Percentiles rank a stretch among this genome's conserved stretches.
Evolutionary conservation across 2,888 invertebrate genomes (phyloP).

Genomic region (Dryomyza anilis): DNA sequence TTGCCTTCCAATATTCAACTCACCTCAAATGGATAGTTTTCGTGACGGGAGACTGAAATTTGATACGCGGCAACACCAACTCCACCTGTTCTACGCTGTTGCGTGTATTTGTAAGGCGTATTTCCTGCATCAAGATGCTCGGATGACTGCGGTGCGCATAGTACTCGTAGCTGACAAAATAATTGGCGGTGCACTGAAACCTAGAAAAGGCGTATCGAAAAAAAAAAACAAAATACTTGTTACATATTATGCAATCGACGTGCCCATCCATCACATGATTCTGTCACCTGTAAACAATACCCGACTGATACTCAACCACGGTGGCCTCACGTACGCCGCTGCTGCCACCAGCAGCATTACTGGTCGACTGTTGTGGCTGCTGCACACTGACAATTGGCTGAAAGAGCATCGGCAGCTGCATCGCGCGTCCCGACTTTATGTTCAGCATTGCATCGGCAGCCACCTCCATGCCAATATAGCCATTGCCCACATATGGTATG

Average conservation of each 20-base stretch:
- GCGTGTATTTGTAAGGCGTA: conserved; percentile 77
- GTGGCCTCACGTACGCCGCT: conserved; percentile 73
- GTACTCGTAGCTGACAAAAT: conserved; percentile 70
- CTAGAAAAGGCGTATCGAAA: conserved; percentile 56
- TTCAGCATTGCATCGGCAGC: conserved; percentile 70
- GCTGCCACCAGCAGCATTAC: too few relatives aligned
- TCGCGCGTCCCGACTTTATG: conserved; percentile 70
- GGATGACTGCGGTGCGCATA: conserved; percentile 83
- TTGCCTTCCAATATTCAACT: not conserved
- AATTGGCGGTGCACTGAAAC: conserved; percentile 71
- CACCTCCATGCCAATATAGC: conserved; percentile 71
- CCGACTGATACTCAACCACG: conserved; percentile 71
- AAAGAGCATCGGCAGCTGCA: conserved; percentile 71
- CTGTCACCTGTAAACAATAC: conserved; percentile 65
- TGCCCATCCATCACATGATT: not conserved
- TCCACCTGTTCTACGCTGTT: conserved; percentile 66
- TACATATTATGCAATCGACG: not conserved
- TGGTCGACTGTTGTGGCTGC: conserved; percentile 63
- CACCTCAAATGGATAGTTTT: conserved; percentile 46
- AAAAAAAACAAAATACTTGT: not conserved
- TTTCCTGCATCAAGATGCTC: conserved; percentile 79
- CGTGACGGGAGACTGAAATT: conserved; percentile 47
- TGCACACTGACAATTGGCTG: conserved; percentile 68
- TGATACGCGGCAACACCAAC: conserved; percentile 67
- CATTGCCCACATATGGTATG: conserved; percentile 79